Evolutionary conservation across 35 echinoderm and acorn worm species (phyloP).

Genomic region (Stichopus chloronotus): DNA sequence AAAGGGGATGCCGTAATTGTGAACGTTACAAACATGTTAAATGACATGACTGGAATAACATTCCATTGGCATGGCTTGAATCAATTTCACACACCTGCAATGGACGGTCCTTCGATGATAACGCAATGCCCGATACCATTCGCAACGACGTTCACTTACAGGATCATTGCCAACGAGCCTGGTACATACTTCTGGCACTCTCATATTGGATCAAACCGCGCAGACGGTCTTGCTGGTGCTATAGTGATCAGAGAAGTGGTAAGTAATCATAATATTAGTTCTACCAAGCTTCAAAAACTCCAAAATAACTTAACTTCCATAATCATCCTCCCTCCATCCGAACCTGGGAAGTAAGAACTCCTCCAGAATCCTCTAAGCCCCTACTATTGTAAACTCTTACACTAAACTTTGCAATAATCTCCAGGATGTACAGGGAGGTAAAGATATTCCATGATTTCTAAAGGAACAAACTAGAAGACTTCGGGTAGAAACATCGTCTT

Average conservation of each 20-base stretch:
- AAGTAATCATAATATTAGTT: background rate
- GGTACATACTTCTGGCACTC: slow-evolving; percentile 66
- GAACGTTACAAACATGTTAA: slow-evolving; percentile 22
- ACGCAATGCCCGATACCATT: slow-evolving; percentile 57
- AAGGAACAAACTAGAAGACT: too few species aligned
- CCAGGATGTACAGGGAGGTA: too few species aligned
- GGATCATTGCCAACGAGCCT: slow-evolving; percentile 26
- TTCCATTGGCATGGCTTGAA: slow-evolving; percentile 43
- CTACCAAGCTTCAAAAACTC: too few species aligned
- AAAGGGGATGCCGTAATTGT: slow-evolving; percentile 35
- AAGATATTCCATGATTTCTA: too few species aligned
- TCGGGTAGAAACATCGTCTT: too few species aligned
- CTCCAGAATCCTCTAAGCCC: too few species aligned
- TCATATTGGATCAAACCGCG: slow-evolving; percentile 51
- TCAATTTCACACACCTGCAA: background rate
- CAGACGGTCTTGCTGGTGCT: slow-evolving; percentile 60
- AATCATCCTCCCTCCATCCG: too few species aligned
- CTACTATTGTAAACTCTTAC: too few species aligned
- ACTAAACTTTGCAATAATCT: too few species aligned
- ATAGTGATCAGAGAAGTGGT: slow-evolving; percentile 22
- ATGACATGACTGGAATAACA: slow-evolving; percentile 31
- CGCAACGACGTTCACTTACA: slow-evolving; percentile 53
- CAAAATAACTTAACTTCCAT: too few species aligned
- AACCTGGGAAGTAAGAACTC: too few species aligned
- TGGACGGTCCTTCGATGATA: slow-evolving; percentile 57